These are phyloP conservation scores for Coendou prehensilis DNA, from an alignment of 2,797 vertebrate species.

Conservation along the genomic window DNA sequence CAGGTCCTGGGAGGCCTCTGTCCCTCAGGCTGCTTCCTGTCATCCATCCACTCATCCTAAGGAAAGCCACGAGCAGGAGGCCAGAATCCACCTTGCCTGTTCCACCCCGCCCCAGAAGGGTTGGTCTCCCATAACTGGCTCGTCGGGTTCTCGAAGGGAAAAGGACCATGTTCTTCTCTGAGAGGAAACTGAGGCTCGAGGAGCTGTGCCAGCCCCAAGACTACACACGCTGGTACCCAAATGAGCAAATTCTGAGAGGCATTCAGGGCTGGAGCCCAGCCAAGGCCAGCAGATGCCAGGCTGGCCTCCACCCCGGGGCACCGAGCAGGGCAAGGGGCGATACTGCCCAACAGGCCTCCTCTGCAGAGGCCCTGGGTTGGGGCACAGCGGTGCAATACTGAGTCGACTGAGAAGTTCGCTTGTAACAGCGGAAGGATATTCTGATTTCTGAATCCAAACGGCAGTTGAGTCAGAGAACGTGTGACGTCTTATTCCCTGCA, in stretches of 20 bases:
- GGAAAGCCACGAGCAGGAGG: too few relatives aligned
- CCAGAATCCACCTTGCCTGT: neutral
- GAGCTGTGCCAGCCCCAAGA: too few relatives aligned
- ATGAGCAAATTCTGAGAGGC: neutral
- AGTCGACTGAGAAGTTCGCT: neutral
- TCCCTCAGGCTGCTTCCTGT: neutral
- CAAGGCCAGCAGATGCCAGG: neutral
- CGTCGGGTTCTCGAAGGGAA: neutral
- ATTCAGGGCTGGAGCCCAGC: neutral
- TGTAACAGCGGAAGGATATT: neutral
- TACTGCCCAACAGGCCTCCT: neutral
- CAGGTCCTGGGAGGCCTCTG: neutral
- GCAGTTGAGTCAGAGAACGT: neutral
- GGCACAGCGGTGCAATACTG: neutral
- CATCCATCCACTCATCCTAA: neutral
- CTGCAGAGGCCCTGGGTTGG: neutral
- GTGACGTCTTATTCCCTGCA: rapidly evolving
- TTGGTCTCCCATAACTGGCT: too few relatives aligned
- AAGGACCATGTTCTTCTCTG: rapidly evolving
- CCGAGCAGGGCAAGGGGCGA: neutral
- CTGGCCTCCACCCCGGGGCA: neutral
- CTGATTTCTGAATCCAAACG: neutral
- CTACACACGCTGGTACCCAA: neutral
- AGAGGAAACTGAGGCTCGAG: neutral
- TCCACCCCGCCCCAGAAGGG: neutral